Evolutionary conservation across 2,113 vertebrate genomes (phyloP).

Genomic region (Cygnus buccinator): DNA sequence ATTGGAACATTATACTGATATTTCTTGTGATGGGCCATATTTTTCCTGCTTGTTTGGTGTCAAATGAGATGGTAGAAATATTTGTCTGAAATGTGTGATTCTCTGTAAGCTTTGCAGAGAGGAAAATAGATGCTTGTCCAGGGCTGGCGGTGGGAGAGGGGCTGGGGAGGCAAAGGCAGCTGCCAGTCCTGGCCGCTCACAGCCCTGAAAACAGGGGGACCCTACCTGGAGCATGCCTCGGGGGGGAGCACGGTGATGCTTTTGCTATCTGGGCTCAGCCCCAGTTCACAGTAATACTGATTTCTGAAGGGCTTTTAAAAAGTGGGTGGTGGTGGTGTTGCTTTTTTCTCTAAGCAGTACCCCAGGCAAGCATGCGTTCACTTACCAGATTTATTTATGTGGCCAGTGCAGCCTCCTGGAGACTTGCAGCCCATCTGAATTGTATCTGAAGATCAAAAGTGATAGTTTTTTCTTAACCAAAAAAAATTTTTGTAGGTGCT

Average conservation of each 20-base stretch:
- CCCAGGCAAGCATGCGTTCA: slow-evolving; percentile 41
- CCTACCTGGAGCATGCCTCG: background rate
- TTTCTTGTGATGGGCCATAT: slow-evolving; percentile 83
- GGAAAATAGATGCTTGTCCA: background rate
- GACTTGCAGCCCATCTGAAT: background rate
- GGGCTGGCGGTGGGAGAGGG: background rate
- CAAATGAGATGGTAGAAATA: slow-evolving; percentile 53
- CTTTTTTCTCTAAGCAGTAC: background rate
- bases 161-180: background rate
- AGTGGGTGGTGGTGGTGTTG: background rate
- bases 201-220: background rate
- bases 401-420: slow-evolving; percentile 38
- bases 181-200: background rate
- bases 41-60: slow-evolving; percentile 64
- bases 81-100: background rate
- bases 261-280: slow-evolving; percentile 19
- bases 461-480: background rate
- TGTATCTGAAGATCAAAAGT: background rate
- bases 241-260: background rate
- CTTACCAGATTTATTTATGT: slow-evolving; percentile 32
- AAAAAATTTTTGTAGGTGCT: background rate
- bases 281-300: background rate
- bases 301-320: background rate
- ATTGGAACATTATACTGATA: slow-evolving; percentile 84
- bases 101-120: slow-evolving; percentile 2